Evolutionary conservation across 2,888 invertebrate genomes (phyloP).

Genomic region (Phalangium opilio): DNA sequence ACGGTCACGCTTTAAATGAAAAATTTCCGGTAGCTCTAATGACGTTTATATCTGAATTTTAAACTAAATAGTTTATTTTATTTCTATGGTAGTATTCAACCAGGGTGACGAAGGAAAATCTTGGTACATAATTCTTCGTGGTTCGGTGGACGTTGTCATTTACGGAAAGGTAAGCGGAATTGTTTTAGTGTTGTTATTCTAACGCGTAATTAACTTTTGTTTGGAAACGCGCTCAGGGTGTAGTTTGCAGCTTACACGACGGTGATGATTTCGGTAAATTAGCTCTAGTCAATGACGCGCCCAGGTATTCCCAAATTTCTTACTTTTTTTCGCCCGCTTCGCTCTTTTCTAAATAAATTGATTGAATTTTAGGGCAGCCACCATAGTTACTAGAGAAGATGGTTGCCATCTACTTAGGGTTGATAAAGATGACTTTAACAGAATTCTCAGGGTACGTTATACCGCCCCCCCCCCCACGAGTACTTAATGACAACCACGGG

Average conservation of each 20-base stretch:
- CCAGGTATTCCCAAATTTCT: constrained; percentile 40
- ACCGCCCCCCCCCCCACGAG: too few relatives aligned
- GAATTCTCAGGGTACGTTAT: constrained; percentile 45
- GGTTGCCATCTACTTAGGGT: constrained; percentile 68
- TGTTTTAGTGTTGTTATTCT: too few relatives aligned
- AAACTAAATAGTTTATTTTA: too few relatives aligned
- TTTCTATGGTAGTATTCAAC: constrained; percentile 48
- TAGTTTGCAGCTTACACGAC: constrained; percentile 61
- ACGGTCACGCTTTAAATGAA: too few relatives aligned
- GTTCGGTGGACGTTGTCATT: constrained; percentile 68
- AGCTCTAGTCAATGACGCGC: constrained; percentile 67
- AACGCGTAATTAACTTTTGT: too few relatives aligned
- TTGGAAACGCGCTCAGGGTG: constrained; percentile 35
- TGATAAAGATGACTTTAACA: constrained; percentile 70
- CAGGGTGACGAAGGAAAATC: constrained; percentile 70
- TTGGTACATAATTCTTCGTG: constrained; percentile 68
- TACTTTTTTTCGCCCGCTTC: neutral
- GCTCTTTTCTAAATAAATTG: neutral
- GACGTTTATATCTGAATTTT: too few relatives aligned
- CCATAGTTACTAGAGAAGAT: constrained; percentile 61
- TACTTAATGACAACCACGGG: too few relatives aligned
- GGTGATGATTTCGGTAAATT: constrained; percentile 77
- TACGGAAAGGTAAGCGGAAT: constrained; percentile 54
- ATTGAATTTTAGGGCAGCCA: constrained; percentile 45
- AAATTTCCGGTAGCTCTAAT: too few relatives aligned